Base-by-base conservation (phyloP, 2,888 invertebrate genomes). In the Melieria crassipennis region DNA sequence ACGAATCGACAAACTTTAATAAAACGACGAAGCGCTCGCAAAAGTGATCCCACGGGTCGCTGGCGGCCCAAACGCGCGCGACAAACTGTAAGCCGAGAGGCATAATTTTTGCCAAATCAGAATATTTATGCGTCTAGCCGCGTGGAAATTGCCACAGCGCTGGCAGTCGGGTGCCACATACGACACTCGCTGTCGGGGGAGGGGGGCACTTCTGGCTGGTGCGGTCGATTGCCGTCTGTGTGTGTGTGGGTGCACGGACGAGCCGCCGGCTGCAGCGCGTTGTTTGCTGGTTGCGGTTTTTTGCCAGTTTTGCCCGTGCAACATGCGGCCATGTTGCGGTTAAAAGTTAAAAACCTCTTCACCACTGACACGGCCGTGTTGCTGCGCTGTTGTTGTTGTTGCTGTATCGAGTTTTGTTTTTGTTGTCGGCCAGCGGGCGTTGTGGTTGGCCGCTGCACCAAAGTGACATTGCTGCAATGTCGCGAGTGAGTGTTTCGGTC, bases 71-170 rank as follows among this genome's bases (percentile, higher is more conserved):
- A 30, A 30, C 30, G 55, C 50, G 63, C 60, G 60, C 69, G 60
- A 69, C 64, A 64, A 65, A 52, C 61, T 50, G 55, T 61, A 55
- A 72, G 68, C 72, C 58, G 42, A 46, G 58, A 64, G 72, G 80
- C 82, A 80, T 82, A 81, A 81, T 81, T 81, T 82, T 78, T 82
- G 78, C 78, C 82, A 82, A 81, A 81, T 82, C 79, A 80, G 81
- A 82, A 82, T 80, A 81, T 82, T 81, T 81, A 81, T 81, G 81
- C 81, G 82, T 81, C 81, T 81, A 82, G 82, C 79, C 80, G 71
- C 10, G 60, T 64, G 52, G 56, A 65, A 65, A 69, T 65, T 68
- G 58, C 62, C 61, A 55, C 42, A 57, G 30, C 30, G 30, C 30
- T 0, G 30, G 30, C 30, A 30, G 30, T 30, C 30, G 30, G 30